Percentiles rank a stretch among this genome's conserved stretches.
phyloP scores from a whole-genome alignment of 2,113 vertebrate genomes.

The Xenopus tropicalis region DNA sequence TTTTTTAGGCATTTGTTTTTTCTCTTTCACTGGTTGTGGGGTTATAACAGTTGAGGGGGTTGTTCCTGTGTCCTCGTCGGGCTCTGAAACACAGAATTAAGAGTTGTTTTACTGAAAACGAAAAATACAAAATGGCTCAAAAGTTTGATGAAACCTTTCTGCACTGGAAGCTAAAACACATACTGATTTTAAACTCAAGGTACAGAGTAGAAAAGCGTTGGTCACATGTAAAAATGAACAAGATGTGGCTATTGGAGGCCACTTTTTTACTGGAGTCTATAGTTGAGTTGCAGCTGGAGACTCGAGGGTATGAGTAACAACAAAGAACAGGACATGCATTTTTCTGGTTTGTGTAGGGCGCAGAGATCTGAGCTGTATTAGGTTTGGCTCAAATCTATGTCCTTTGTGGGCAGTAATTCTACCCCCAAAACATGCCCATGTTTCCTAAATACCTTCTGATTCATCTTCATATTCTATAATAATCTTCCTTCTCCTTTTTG shows the following conservation, averaged over 20 bases:
- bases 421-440: conserved; percentile 22
- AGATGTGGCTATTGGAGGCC: no score
- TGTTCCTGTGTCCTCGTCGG: not conserved
- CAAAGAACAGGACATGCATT: no score
- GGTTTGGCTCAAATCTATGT: conserved; percentile 22
- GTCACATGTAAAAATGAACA: no score
- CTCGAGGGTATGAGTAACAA: no score
- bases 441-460: conserved; percentile 31
- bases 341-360: not conserved
- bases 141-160: no score
- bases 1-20: not conserved
- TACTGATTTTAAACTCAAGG: no score
- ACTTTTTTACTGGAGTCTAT: no score
- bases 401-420: conserved; percentile 5
- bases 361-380: conserved; percentile 17
- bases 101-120: no score
- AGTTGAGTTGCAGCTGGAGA: no score
- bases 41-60: not conserved
- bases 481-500: conserved; percentile 25
- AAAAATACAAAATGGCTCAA: no score
- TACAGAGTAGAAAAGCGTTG: no score
- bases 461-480: conserved; percentile 32
- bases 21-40: not conserved
- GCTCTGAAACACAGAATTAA: conserved; percentile 14
- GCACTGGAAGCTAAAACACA: no score